Percentiles rank a stretch among this genome's conserved stretches.
phyloP scores from a whole-genome alignment of 2,113 vertebrate species.

The Clinocottus analis region DNA sequence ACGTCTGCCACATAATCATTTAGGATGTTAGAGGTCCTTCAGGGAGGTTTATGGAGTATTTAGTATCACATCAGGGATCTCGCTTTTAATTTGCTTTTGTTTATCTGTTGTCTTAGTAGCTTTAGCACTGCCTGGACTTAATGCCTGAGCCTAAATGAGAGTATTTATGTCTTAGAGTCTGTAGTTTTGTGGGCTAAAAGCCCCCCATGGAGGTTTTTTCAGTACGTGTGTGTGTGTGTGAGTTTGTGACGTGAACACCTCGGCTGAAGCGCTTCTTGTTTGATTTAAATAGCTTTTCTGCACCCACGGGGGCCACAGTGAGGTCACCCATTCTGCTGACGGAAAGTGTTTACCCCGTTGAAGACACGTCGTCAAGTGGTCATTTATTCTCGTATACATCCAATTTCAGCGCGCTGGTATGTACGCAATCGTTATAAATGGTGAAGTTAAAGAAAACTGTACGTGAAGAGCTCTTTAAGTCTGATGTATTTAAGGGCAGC shows the following conservation, averaged over 20 bases:
- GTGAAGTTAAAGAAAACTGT: conserved; percentile 26
- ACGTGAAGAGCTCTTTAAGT: conserved; percentile 39
- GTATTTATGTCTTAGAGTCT: conserved; percentile 46
- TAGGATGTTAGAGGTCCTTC: conserved; percentile 45
- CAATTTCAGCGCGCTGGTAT: conserved; percentile 41
- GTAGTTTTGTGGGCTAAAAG: conserved; percentile 30
- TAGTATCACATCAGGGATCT: conserved; percentile 48
- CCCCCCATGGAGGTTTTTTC: too few species aligned
- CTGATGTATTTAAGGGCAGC: conserved; percentile 17
- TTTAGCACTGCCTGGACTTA: conserved; percentile 50
- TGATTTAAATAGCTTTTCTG: conserved; percentile 49
- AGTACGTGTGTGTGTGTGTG: background rate
- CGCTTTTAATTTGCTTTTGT: conserved; percentile 66
- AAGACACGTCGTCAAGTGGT: conserved; percentile 52
- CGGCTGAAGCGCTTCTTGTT: conserved; percentile 18
- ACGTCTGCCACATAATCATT: conserved; percentile 53
- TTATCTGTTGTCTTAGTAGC: conserved; percentile 62
- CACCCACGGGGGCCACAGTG: conserved; percentile 22
- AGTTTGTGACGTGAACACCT: too few species aligned
- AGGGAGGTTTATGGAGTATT: conserved; percentile 56
- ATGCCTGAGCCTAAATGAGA: conserved; percentile 43
- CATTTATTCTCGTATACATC: conserved; percentile 60
- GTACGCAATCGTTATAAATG: conserved; percentile 34
- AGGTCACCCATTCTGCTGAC: conserved; percentile 63
- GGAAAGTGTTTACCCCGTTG: conserved; percentile 37